Base-by-base conservation (phyloP, 2,113 vertebrate genomes). In the Coturnix japonica region DNA sequence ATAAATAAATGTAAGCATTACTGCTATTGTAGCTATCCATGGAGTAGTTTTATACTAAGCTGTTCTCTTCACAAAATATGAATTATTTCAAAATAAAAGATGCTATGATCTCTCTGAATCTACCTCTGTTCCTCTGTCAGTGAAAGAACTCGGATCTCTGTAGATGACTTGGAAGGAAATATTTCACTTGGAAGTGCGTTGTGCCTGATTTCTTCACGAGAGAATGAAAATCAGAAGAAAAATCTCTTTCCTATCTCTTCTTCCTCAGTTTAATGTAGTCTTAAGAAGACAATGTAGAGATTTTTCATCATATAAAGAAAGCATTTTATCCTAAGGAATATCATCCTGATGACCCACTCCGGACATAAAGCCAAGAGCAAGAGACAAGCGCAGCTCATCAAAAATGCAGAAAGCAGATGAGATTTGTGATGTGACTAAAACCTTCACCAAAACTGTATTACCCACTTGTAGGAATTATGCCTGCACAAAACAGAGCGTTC, bases 1-100 rank as follows among this genome's bases (percentile, higher is more conserved):
- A 93, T 87, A 91, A 94, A 95, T 94, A 89, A 91, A 92, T 39
- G 13, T 67, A 77, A 10, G 28, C 61, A 47, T 82, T 49, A 63
- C 44, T 74, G 41, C 13, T 60, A 11, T 77, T 64, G 60, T 44
- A 51, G 44, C 47, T 79, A 61, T 5, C 49, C 6, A 16, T 39
- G 6, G 12, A 70, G 39, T 26, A 59, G 31, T 67, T 87, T 83
- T 77, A 51, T 9, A 90, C 61, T 5, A 37, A 80, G 56, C 4
- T 69, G 39, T 70, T 83, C 15, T 61, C 17, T 67, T 67, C 28
- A 63, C 39, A 83, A 76, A 89, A 75, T 26, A 79, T n/a, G 1
- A 78, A 72, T 74, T 81, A 59, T 47, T 78, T 64, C 22, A 85
- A 95, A 91, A 71, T 18, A 64, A 75, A 83, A 71, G 35, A 51